Evolutionary conservation across 1,140 invertebrate genomes (phyloP).

Genomic region (Drosophila malerkotliana): DNA sequence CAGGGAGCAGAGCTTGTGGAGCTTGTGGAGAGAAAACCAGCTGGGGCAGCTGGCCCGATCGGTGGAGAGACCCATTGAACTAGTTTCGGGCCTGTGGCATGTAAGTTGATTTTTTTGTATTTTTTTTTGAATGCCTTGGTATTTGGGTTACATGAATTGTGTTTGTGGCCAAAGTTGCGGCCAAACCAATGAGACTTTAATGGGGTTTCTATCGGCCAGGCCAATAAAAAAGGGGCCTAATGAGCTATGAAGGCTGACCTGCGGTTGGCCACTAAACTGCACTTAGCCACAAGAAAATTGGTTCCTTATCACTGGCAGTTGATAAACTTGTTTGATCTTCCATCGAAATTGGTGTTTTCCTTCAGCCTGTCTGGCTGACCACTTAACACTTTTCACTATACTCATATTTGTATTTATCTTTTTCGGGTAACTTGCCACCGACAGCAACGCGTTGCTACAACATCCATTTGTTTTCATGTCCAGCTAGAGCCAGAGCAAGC

Average conservation of each 20-base stretch:
- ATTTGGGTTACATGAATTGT: conserved; percentile 66
- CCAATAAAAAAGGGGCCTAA: conserved; percentile 56
- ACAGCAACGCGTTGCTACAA: conserved; percentile 16
- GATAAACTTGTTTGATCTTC: conserved; percentile 21
- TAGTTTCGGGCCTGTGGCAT: conserved; percentile 73
- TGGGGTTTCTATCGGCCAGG: conserved; percentile 29
- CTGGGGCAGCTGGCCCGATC: conserved; percentile 53
- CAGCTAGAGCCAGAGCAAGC: conserved; percentile 17
- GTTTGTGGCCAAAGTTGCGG: conserved; percentile 53
- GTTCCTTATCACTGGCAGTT: background rate
- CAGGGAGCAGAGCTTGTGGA: conserved; percentile 28
- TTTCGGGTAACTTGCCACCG: conserved; percentile 56
- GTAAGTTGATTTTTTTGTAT: conserved; percentile 40
- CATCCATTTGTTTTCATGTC: conserved; percentile 66
- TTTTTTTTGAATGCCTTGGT: conserved; percentile 53
- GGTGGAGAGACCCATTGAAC: conserved; percentile 71
- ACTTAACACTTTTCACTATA: conserved; percentile 43
- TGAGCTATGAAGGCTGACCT: conserved; percentile 67
- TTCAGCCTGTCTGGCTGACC: background rate
- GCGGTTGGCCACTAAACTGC: background rate
- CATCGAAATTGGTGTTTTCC: conserved; percentile 13
- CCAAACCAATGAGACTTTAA: conserved; percentile 25
- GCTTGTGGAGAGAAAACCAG: conserved; percentile 56
- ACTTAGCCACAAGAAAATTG: background rate
- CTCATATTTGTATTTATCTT: conserved; percentile 48